These are phyloP conservation scores for Sacculina carcini DNA, from an alignment of 2,888 invertebrate species.

Conservation along the genomic window DNA sequence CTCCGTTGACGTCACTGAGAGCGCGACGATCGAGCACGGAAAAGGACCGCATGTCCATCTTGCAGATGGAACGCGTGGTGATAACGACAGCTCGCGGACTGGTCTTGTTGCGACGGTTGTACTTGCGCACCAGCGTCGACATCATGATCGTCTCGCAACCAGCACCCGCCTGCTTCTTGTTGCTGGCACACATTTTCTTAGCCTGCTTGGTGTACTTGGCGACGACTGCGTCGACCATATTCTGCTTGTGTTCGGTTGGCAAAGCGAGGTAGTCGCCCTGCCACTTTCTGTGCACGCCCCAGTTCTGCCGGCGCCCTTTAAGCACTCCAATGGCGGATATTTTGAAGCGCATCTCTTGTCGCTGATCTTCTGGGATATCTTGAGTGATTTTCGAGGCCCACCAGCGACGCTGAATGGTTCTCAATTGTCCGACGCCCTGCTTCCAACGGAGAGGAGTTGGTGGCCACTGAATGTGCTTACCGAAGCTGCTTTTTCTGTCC, in stretches of 20 bases:
- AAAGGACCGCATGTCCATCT: slow-evolving; percentile 59
- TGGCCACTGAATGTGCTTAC: slow-evolving; percentile 75
- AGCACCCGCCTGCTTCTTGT: no score
- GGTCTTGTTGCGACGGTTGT: slow-evolving; percentile 43
- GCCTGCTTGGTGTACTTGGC: no score
- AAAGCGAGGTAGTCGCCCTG: slow-evolving; percentile 52
- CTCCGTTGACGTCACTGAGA: slow-evolving; percentile 57
- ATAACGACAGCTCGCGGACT: slow-evolving; percentile 68
- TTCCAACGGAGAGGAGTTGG: slow-evolving; percentile 40
- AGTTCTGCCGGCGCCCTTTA: slow-evolving; percentile 34
- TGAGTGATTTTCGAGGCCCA: slow-evolving; percentile 59
- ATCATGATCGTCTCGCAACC: no score
- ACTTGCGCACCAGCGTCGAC: slow-evolving; percentile 40
- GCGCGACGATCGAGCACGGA: no score
- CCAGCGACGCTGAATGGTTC: slow-evolving; percentile 48
- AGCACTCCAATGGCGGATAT: slow-evolving; percentile 44
- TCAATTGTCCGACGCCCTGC: slow-evolving; percentile 35
- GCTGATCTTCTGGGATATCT: slow-evolving; percentile 49
- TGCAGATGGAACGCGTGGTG: slow-evolving; percentile 59
- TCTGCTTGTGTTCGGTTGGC: no score
- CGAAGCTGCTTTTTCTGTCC: no score
- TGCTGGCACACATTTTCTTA: no score
- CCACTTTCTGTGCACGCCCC: slow-evolving; percentile 56
- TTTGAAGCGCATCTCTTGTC: slow-evolving; percentile 62
- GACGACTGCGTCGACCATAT: no score